Base-by-base conservation (phyloP, 2,888 invertebrate genomes). In the Xestobium rufovillosum region DNA sequence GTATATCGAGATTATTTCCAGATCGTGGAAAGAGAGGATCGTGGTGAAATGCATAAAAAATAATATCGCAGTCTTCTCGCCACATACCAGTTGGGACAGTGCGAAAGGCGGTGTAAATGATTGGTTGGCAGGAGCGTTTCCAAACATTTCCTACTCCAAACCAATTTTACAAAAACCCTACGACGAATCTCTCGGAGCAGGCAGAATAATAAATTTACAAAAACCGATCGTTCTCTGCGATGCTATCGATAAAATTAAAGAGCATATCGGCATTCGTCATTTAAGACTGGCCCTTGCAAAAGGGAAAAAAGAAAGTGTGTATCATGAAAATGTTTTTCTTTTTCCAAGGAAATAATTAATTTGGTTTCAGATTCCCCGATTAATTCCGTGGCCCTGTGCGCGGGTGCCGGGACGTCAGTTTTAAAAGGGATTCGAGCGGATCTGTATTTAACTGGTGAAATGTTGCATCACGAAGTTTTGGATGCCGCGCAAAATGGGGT, bases 381-480 rank as follows among this genome's bases (percentile, higher is more conserved):
- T 44, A 34, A 13, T 26, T 35, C 71, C 1, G 75, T 90, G 3
- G 95, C 88, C 0, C 67, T 94, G 2, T 94, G 94, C 61, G 92
- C 91, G 15, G 96, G 96, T 0, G 87, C 94, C 0, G 95, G 95
- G 0, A 69, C 72, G 3, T 81, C 86, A 0, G 74, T 95, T 2
- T 65, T 96, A 12, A 76, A 76, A 45, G 78, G 76, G 9, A 69
- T 79, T 1, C 39, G 61, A 11, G 88, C 84, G 2, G 89, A 92
- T 66, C 68, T 96, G 9, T 87, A 83, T 54, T 61, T 96, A 19
- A 94, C 94, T 10, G 87, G 81, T 4, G 96, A 96, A 72, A 94
- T 96, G 92, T 76, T 86, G 1, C 96, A 96, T 63, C 96, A 96
- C 57, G 92, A 95, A 47, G 67, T 94, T 1, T 71, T 96, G 19